Conservation (phyloP, 2,113 vertebrate genomes). For the Platycercus adscitus region DNA sequence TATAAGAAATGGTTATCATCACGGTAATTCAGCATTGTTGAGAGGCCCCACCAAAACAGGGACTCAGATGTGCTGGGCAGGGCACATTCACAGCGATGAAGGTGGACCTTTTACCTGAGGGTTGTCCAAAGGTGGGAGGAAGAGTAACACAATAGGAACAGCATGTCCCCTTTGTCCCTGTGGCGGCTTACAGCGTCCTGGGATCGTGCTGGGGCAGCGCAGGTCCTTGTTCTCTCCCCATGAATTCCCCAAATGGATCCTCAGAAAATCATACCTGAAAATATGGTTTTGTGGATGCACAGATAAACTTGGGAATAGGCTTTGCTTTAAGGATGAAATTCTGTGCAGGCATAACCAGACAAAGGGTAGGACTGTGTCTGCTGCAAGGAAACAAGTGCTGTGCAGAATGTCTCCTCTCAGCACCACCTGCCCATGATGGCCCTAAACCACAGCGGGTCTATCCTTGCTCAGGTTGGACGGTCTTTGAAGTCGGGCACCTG, state of each 20-base stretch:
- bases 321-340: not conserved
- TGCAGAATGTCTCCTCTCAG: not conserved
- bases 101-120: not conserved
- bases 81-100: not conserved
- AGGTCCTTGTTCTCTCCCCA: not conserved
- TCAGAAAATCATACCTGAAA: not conserved
- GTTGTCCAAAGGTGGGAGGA: not conserved
- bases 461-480: not conserved
- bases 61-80: not conserved
- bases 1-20: not conserved
- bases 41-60: not conserved
- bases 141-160: not conserved
- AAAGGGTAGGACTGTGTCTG: not conserved
- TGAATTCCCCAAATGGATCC: not conserved
- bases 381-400: not conserved
- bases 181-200: accelerated
- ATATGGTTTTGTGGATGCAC: not conserved
- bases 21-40: not conserved
- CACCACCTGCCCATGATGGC: not conserved
- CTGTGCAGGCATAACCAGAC: not conserved
- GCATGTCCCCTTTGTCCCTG: accelerated
- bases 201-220: not conserved
- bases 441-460: not conserved
- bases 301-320: not conserved
- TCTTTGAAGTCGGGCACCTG: not conserved